Evolutionary conservation across 2,888 invertebrate species (phyloP).

Genomic region (Morpho achilles): DNA sequence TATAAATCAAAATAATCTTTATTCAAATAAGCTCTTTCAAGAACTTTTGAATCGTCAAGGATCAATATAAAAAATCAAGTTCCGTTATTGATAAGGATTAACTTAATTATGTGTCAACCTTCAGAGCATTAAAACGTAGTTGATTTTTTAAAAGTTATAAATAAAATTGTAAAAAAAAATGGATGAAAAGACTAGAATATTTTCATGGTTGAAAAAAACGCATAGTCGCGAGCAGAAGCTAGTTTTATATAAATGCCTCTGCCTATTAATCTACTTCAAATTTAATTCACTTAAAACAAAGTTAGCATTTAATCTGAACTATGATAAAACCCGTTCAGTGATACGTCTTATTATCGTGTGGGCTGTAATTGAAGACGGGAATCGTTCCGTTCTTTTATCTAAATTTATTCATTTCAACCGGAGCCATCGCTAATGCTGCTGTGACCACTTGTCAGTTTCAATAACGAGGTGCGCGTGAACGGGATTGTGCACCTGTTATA

Average conservation of each 20-base stretch:
- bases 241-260: constrained; percentile 44
- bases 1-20: too few relatives aligned
- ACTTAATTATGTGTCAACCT: too few relatives aligned
- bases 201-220: too few relatives aligned
- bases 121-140: too few relatives aligned
- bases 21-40: too few relatives aligned
- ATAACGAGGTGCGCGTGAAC: constrained; percentile 58
- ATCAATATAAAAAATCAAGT: too few relatives aligned
- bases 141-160: too few relatives aligned
- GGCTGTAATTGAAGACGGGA: constrained; percentile 71
- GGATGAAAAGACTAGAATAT: too few relatives aligned
- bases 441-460: constrained; percentile 71
- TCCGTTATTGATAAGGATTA: too few relatives aligned
- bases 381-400: constrained; percentile 69
- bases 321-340: constrained; percentile 60
- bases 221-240: neutral
- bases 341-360: constrained; percentile 75
- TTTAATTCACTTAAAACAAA: constrained; percentile 74
- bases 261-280: constrained; percentile 70
- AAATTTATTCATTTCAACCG: constrained; percentile 71
- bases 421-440: constrained; percentile 68
- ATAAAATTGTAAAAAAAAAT: too few relatives aligned
- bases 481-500: constrained; percentile 53
- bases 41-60: too few relatives aligned
- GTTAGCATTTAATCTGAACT: constrained; percentile 67